These are phyloP conservation scores for Exocentrus adspersus DNA, from an alignment of 2,888 invertebrate species.

Conservation along the genomic window DNA sequence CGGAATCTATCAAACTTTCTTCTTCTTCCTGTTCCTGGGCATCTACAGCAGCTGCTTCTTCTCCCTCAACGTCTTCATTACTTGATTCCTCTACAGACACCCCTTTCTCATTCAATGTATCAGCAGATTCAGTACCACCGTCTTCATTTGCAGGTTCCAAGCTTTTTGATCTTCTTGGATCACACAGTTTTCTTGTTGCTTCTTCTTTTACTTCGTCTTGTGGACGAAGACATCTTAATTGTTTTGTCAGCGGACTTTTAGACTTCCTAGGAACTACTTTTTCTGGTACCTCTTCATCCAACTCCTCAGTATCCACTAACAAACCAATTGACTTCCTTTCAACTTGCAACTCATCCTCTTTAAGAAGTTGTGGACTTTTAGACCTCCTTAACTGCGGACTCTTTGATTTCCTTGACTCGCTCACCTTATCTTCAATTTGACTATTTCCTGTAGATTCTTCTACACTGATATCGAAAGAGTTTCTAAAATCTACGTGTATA, in stretches of 20 bases:
- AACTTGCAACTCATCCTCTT: neutral
- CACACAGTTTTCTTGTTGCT: no score
- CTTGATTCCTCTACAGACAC: no score
- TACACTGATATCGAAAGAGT: neutral
- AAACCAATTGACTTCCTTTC: neutral
- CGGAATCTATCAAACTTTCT: no score
- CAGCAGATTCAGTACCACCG: no score
- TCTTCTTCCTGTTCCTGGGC: no score
- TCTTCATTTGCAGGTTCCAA: neutral
- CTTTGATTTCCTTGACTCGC: conserved; percentile 11
- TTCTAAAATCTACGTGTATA: neutral
- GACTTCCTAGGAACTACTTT: neutral
- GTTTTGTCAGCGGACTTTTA: neutral
- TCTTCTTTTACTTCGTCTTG: no score
- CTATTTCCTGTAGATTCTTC: no score
- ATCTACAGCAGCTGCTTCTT: no score
- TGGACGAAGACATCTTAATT: no score
- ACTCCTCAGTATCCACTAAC: neutral
- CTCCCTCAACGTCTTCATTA: no score
- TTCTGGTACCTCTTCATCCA: neutral
- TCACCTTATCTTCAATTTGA: neutral
- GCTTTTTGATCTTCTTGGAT: neutral
- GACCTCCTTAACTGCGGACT: neutral
- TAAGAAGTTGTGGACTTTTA: conserved; percentile 1
- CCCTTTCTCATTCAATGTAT: no score